Percentiles rank a stretch among this genome's conserved stretches.
phyloP scores from a whole-genome alignment of 2,113 vertebrate species.

The Columba livia region DNA sequence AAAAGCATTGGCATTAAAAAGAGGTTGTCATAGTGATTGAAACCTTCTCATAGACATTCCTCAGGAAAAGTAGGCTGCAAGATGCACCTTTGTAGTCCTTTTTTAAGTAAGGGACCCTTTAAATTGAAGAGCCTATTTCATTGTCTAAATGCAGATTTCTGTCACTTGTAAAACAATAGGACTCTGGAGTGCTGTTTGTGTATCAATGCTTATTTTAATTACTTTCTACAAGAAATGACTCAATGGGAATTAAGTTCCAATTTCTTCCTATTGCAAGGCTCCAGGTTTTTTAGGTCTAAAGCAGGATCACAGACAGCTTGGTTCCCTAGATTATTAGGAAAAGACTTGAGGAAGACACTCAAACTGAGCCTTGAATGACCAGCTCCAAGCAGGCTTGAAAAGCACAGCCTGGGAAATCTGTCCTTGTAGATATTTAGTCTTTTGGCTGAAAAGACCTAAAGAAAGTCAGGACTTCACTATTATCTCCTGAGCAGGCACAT shows the following conservation, averaged over 20 bases:
- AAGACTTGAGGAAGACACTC: conserved; percentile 11
- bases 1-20: conserved; percentile 72
- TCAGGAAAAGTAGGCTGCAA: conserved; percentile 68
- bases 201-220: conserved; percentile 76
- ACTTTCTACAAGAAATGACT: conserved; percentile 69
- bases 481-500: neutral
- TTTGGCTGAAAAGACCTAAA: conserved; percentile 6
- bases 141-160: conserved; percentile 79
- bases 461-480: neutral
- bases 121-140: conserved; percentile 70
- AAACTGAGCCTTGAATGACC: neutral
- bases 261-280: conserved; percentile 41
- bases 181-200: conserved; percentile 70
- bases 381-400: conserved; percentile 54
- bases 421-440: neutral
- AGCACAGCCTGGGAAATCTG: conserved; percentile 64
- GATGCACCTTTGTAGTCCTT: conserved; percentile 72
- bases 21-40: conserved; percentile 79
- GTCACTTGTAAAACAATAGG: conserved; percentile 74
- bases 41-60: conserved; percentile 72
- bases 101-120: conserved; percentile 72
- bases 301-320: conserved; percentile 33
- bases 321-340: conserved; percentile 6
- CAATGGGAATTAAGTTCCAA: conserved; percentile 61
- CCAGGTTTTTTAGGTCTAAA: conserved; percentile 32